These are phyloP conservation scores for Distichodus sexfasciatus DNA, from an alignment of 2,797 vertebrate genomes.

Conservation along the genomic window DNA sequence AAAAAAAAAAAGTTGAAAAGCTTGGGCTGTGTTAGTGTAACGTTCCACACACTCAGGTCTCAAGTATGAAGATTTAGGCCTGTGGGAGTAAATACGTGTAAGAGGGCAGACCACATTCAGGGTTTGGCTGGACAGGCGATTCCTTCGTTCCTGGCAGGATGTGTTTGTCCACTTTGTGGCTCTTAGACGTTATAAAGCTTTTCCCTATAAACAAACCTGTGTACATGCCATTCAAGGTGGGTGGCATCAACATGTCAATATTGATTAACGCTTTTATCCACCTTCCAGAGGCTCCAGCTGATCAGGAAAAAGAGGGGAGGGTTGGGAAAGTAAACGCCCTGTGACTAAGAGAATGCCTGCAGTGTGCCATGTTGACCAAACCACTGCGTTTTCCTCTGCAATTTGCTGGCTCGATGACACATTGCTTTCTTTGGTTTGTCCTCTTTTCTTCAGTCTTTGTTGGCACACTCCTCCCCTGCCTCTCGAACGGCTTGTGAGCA, in stretches of 20 bases:
- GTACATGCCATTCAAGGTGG: slow-evolving; percentile 44
- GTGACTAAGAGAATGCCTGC: slow-evolving; percentile 22
- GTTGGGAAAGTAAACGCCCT: slow-evolving; percentile 59
- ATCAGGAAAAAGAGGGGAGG: slow-evolving; percentile 52
- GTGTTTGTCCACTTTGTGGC: slow-evolving; percentile 3
- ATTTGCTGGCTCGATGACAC: not conserved
- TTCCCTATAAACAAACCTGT: slow-evolving; percentile 27
- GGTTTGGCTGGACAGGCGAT: not conserved
- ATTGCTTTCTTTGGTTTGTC: slow-evolving; percentile 41
- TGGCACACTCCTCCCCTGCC: slow-evolving; percentile 26
- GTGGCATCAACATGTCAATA: slow-evolving; percentile 56
- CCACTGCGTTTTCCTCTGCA: slow-evolving; percentile 29
- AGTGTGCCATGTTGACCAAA: slow-evolving; percentile 41
- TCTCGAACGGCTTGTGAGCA: slow-evolving; percentile 11
- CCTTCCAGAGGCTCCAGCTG: slow-evolving; percentile 40
- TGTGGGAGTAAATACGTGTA: slow-evolving; percentile 8
- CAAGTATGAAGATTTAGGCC: not conserved
- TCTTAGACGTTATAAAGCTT: not conserved
- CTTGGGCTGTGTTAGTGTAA: slow-evolving; percentile 2
- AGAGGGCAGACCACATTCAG: not conserved
- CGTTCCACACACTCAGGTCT: slow-evolving; percentile 9
- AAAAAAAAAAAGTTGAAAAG: slow-evolving; percentile 44
- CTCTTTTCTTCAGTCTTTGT: slow-evolving; percentile 32
- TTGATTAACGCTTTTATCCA: slow-evolving; percentile 47
- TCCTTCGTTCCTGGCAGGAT: not conserved